Evolutionary conservation across 2,113 vertebrate species (phyloP).

Genomic region (Syrrhaptes paradoxus): DNA sequence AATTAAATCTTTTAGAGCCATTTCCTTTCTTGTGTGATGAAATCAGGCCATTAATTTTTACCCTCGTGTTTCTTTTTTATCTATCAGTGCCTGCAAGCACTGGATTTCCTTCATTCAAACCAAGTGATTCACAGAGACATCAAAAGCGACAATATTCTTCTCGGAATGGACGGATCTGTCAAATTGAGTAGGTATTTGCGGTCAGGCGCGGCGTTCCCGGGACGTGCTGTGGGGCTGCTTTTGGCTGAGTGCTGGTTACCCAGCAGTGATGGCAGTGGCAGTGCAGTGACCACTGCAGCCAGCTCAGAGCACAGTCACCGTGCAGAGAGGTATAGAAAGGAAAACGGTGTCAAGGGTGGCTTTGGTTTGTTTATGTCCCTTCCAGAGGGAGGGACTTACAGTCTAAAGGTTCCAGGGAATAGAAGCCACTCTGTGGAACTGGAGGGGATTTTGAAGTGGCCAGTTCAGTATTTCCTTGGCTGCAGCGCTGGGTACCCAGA

Average conservation of each 20-base stretch:
- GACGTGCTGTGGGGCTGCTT: background rate
- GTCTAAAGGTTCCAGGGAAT: background rate
- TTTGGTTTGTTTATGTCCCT: background rate
- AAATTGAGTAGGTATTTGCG: conserved; percentile 89
- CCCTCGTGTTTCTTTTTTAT: background rate
- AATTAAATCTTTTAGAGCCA: background rate
- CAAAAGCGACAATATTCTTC: conserved; percentile 98
- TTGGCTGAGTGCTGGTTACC: background rate
- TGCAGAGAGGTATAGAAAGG: background rate
- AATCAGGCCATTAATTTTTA: conserved; percentile 29
- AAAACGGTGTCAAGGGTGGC: background rate
- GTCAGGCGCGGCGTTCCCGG: background rate
- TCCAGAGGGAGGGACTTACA: background rate
- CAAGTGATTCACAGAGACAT: conserved; percentile 99
- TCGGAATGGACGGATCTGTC: conserved; percentile 98
- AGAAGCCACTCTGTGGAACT: background rate
- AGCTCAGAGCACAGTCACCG: background rate
- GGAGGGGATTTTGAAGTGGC: background rate
- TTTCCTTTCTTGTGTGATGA: conserved; percentile 14
- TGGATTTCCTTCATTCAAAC: conserved; percentile 98
- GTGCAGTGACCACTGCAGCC: background rate
- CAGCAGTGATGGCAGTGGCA: background rate
- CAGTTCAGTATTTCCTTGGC: background rate
- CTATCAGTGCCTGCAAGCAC: conserved; percentile 92
- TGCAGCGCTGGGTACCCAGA: background rate